phyloP scores from a whole-genome alignment of 2,113 vertebrate species.

The Trogon melanurus region DNA sequence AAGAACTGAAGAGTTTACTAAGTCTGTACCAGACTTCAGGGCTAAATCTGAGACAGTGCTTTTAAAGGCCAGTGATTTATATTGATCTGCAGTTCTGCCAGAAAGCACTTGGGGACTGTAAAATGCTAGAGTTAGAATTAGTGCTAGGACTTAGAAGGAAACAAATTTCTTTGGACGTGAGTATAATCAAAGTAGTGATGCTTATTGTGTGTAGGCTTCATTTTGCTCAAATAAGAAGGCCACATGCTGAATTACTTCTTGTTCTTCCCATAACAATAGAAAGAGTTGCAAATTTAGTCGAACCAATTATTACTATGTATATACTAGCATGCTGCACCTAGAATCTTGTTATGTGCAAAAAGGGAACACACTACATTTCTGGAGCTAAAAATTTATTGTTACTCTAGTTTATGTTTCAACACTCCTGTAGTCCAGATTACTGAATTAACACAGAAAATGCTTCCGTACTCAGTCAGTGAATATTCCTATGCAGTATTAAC shows the following conservation, averaged over 20 bases:
- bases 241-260: background rate
- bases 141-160: background rate
- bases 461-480: background rate
- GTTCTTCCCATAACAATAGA: background rate
- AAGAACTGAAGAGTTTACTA: background rate
- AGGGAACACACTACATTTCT: background rate
- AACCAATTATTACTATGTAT: background rate
- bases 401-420: background rate
- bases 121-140: background rate
- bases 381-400: background rate
- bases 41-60: background rate
- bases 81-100: background rate
- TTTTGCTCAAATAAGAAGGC: background rate
- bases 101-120: background rate
- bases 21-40: background rate
- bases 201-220: background rate
- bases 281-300: background rate
- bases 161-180: background rate
- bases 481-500: background rate
- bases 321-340: background rate
- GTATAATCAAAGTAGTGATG: background rate
- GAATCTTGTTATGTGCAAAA: background rate
- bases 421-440: background rate
- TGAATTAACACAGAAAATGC: background rate
- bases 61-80: background rate